Conservation (phyloP, 23 tunicate genomes). For the Oikopleura dioica region DNA sequence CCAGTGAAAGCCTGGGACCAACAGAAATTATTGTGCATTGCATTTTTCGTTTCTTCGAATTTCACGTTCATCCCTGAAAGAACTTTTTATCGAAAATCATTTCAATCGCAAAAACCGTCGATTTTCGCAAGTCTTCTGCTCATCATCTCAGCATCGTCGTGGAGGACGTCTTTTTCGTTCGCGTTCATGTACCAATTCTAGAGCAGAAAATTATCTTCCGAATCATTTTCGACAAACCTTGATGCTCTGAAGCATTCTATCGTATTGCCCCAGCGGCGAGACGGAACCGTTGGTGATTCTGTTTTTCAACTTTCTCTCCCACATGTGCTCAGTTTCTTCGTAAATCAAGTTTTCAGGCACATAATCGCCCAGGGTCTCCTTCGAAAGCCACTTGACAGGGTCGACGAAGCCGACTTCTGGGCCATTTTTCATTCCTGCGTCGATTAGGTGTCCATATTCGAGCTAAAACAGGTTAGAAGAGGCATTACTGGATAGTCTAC, state of each 20-base stretch:
- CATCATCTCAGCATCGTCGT: slow-evolving; percentile 1
- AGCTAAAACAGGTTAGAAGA: too few relatives aligned
- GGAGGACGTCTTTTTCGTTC: not conserved
- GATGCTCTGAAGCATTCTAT: not conserved
- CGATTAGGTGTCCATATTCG: not conserved
- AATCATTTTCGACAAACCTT: too few relatives aligned
- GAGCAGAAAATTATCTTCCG: too few relatives aligned
- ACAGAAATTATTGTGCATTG: not conserved
- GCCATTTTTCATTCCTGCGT: not conserved
- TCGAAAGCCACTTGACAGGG: not conserved
- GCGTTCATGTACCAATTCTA: not conserved
- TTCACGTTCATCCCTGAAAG: not conserved
- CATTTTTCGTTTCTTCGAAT: not conserved
- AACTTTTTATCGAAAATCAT: too few relatives aligned
- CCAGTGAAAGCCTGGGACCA: not conserved
- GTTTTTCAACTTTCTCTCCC: slow-evolving; percentile 10
- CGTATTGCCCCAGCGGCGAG: slow-evolving; percentile 2
- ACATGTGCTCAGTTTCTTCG: not conserved
- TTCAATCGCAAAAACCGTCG: too few relatives aligned
- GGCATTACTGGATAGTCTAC: too few relatives aligned
- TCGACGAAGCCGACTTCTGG: not conserved
- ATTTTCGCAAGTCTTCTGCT: not conserved
- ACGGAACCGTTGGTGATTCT: slow-evolving; percentile 9
- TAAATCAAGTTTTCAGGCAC: not conserved
- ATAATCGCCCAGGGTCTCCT: not conserved